phyloP scores from a whole-genome alignment of 2,113 vertebrate species.

The Bolborhynchus lineola region DNA sequence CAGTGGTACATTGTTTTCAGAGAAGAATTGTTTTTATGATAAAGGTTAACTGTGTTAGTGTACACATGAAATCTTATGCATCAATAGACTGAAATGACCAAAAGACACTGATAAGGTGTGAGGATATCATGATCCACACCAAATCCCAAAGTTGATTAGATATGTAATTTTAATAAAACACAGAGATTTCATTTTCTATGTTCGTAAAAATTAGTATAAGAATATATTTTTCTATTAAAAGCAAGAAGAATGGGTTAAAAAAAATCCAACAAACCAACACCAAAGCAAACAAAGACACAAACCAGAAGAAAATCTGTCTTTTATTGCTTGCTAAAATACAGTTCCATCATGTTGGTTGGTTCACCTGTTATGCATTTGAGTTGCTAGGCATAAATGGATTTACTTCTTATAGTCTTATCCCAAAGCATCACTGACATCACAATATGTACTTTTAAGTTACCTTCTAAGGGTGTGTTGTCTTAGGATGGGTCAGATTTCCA shows the following conservation, averaged over 20 bases:
- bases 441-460: background rate
- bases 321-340: background rate
- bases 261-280: background rate
- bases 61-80: background rate
- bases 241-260: background rate
- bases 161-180: background rate
- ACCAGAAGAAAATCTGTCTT: background rate
- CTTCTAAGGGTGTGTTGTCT: background rate
- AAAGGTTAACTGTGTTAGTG: background rate
- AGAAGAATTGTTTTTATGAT: background rate
- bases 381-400: background rate
- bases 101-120: background rate
- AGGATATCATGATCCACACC: background rate
- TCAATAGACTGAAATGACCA: background rate
- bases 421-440: background rate
- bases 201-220: background rate
- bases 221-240: background rate
- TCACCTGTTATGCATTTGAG: background rate
- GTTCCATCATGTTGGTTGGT: background rate
- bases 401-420: background rate
- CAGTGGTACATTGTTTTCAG: background rate
- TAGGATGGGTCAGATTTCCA: background rate
- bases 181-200: fast-evolving
- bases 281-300: background rate
- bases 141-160: background rate